These are phyloP conservation scores for Rhagoletis pomonella DNA, from an alignment of 1,140 invertebrate species.

Conservation along the genomic window DNA sequence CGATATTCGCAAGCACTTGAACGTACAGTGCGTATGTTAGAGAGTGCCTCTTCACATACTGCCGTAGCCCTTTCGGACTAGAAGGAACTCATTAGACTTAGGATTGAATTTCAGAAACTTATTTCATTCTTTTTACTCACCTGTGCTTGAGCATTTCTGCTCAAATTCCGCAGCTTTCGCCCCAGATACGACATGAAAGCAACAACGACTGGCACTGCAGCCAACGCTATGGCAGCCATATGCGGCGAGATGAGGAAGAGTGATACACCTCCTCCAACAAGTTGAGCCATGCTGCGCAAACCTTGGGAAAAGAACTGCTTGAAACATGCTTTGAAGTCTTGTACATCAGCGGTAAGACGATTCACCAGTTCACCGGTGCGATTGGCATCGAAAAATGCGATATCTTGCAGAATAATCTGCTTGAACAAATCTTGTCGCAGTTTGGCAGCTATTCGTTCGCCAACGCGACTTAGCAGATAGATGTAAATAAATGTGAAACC, in stretches of 20 bases:
- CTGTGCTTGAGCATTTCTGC: conserved; percentile 69
- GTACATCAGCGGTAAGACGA: conserved; percentile 92
- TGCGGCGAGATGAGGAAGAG: conserved; percentile 85
- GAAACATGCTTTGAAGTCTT: conserved; percentile 97
- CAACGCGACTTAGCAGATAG: conserved; percentile 87
- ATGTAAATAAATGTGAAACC: conserved; percentile 93
- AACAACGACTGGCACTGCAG: conserved; percentile 92
- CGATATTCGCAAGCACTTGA: conserved; percentile 94
- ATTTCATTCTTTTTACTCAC: conserved; percentile 48
- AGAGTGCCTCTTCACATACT: conserved; percentile 93
- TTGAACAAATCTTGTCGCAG: conserved; percentile 89
- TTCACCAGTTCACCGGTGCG: conserved; percentile 94
- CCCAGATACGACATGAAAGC: conserved; percentile 73
- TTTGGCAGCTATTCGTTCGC: conserved; percentile 88
- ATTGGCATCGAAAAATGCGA: conserved; percentile 92
- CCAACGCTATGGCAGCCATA: conserved; percentile 86
- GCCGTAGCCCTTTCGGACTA: conserved; percentile 90
- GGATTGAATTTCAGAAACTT: background rate
- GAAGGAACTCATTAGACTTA: conserved; percentile 72
- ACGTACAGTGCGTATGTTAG: conserved; percentile 92
- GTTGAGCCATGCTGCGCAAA: conserved; percentile 87
- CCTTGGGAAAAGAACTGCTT: conserved; percentile 94
- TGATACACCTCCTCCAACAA: conserved; percentile 75
- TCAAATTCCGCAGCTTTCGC: conserved; percentile 65
- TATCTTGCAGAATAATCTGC: conserved; percentile 90